These are phyloP conservation scores for Prinia subflava DNA, from an alignment of 2,113 vertebrate genomes.

Conservation along the genomic window DNA sequence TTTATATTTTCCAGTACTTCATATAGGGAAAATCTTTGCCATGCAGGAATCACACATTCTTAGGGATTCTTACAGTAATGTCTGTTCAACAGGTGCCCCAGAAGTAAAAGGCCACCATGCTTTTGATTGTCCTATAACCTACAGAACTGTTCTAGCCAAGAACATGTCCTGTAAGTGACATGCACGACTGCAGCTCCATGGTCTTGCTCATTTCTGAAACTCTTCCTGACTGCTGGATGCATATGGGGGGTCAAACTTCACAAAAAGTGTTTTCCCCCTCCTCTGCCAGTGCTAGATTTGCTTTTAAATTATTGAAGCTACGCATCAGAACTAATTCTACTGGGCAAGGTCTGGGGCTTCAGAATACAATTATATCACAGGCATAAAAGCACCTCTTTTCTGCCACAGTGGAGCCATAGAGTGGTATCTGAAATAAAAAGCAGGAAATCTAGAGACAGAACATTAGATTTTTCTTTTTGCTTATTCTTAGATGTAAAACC, in stretches of 20 bases:
- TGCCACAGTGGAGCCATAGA: background rate
- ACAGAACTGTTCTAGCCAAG: background rate
- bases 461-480: background rate
- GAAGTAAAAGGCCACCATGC: background rate
- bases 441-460: background rate
- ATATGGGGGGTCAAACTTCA: background rate
- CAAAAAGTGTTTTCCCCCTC: background rate
- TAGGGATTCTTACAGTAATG: background rate
- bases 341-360: background rate
- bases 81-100: background rate
- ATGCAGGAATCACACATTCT: background rate
- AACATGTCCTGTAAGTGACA: background rate
- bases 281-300: background rate
- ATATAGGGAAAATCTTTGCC: background rate
- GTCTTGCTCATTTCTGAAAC: background rate
- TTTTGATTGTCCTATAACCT: background rate
- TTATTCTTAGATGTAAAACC: background rate
- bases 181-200: background rate
- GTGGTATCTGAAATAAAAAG: background rate
- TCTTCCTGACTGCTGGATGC: background rate
- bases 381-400: slow-evolving; percentile 7
- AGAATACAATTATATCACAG: background rate
- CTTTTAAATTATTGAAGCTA: slow-evolving; percentile 6
- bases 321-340: background rate
- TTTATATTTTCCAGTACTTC: background rate